Evolutionary conservation across 2,113 vertebrate species (phyloP).

Genomic region (Pluvianellus socialis): DNA sequence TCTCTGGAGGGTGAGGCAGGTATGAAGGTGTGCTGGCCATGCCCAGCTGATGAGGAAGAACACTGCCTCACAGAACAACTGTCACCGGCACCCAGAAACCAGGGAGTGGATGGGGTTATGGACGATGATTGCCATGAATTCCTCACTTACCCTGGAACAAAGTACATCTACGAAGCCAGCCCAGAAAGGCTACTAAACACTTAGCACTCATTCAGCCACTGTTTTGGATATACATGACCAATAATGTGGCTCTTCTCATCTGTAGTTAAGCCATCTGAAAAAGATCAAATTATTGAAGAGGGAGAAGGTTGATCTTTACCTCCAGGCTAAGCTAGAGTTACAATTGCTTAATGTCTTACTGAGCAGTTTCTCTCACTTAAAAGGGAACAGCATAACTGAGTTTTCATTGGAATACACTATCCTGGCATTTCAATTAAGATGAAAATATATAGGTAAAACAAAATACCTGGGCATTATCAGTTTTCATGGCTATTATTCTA

Average conservation of each 20-base stretch:
- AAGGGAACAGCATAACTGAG: neutral
- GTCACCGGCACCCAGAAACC: too few species aligned
- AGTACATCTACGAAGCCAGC: neutral
- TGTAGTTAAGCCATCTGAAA: neutral
- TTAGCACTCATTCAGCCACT: neutral
- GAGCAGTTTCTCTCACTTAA: neutral
- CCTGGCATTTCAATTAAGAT: neutral
- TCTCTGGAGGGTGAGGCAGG: neutral
- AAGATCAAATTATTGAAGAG: neutral
- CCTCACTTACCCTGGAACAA: neutral
- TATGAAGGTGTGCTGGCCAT: neutral
- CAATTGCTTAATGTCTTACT: neutral
- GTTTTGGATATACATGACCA: neutral
- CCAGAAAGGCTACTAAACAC: neutral
- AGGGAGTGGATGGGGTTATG: neutral
- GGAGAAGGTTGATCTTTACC: neutral
- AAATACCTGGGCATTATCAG: neutral
- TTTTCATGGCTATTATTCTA: neutral
- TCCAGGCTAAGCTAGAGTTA: neutral
- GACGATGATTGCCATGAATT: neutral
- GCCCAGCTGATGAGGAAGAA: neutral
- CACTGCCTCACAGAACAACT: neutral
- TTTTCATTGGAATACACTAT: neutral
- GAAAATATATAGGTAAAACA: neutral
- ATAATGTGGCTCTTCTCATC: neutral